Base-by-base conservation (phyloP, 1,140 invertebrate genomes). In the Drosophila pseudoobscura region DNA sequence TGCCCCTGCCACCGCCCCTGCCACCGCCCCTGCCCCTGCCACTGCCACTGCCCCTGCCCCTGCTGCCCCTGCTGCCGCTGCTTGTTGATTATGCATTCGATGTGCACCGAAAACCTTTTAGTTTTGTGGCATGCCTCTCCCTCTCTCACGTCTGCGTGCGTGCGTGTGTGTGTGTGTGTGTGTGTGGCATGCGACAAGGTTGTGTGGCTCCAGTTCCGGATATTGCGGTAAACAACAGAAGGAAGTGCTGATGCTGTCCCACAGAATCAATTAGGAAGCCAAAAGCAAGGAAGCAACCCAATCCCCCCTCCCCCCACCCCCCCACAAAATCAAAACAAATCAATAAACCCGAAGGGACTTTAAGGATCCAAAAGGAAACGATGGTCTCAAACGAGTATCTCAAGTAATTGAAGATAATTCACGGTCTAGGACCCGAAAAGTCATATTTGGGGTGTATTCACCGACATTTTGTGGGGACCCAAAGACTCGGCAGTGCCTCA, bases 11-110 rank as follows among this genome's bases (percentile, higher is more conserved):
- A 51, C 71, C 73, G 70, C 69, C 72, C 68, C 71, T 73, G 70
- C 59, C 4, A 3, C 9, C 13, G 9, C 35, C 61, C 73, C 64
- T 74, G 71, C 22, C 22, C 0, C 22, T 24, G 2, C 2, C 4
- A 0, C 22, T 73, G 70, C 71, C 73, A 0, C 17, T 17, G 17
- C 15, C 15, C 58, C 69, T 73, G 68, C 71, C 73, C 58, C 69
- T 73, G 51, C 71, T 73, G 70, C 69, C 72, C 57, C 71, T 73
- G 70, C 70, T 39, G 35, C 9, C 15, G 15, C 0, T 39, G 11
- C 35, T 72, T 73, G 68, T 74, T 74, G 71, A 74, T 74, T 74
- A 74, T 74, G 71, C 71, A 74, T 74, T 75, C 66, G 68, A 71
- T 72, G 44, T 56, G 71, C 60, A 70, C 52, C 66, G 66, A 70